phyloP scores from a whole-genome alignment of 2,888 invertebrate species.

The Exocentrus adspersus region DNA sequence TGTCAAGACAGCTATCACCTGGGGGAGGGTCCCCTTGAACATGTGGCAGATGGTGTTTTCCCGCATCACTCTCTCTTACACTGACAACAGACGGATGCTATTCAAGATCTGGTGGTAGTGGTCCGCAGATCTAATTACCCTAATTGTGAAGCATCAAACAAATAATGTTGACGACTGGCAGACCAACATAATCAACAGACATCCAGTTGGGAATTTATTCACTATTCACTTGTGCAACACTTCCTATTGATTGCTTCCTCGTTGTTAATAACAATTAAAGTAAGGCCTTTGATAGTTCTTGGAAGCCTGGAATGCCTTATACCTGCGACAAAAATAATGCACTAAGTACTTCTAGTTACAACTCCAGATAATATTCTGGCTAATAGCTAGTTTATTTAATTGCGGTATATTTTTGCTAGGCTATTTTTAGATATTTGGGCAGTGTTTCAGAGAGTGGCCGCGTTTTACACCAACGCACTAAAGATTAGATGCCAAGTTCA shows the following conservation, averaged over 20 bases:
- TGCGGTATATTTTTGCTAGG: not conserved
- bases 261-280: not conserved
- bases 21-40: conserved; percentile 53
- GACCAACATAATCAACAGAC: not conserved
- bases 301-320: not conserved
- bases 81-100: conserved; percentile 3
- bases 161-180: conserved; percentile 7
- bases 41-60: conserved; percentile 46
- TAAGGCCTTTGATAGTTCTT: not conserved
- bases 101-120: conserved; percentile 18
- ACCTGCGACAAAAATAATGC: not conserved
- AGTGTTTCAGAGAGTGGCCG: not conserved
- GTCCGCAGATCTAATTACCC: conserved; percentile 7
- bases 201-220: conserved; percentile 9
- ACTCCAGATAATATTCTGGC: not conserved
- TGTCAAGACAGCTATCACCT: conserved; percentile 54
- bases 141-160: conserved; percentile 13
- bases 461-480: not conserved
- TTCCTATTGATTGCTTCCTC: conserved; percentile 3
- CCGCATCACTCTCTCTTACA: conserved; percentile 38
- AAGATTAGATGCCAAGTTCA: not conserved
- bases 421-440: not conserved
- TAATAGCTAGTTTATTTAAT: not conserved
- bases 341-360: not conserved
- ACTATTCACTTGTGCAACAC: conserved; percentile 9